Base-by-base conservation (phyloP, 2,888 invertebrate species). In the Neuroscelio doddi region DNA sequence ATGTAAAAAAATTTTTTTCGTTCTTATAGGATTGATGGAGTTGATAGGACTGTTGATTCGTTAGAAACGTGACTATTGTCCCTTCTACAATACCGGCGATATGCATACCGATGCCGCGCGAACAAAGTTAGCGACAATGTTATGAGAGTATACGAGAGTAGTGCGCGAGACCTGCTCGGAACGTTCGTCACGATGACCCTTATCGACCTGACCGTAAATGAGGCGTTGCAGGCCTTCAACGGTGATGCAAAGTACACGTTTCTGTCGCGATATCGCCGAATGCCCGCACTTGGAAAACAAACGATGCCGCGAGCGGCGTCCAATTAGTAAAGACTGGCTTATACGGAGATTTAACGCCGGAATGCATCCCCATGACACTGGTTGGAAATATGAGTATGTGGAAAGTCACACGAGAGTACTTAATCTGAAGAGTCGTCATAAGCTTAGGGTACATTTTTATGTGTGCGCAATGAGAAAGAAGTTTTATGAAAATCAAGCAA, bases 241-340 rank as follows among this genome's bases (percentile, higher is more conserved):
- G 34, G 34, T 34, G 34, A 34, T 14, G 34, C 34, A 34, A 34
- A 34, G 34, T 34, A 34, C 34, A 34, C 34, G 34, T 14, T 34
- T 14, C 3, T 14, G 34, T n/a, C 14, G 34, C 34, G 34, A 34
- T 34, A 34, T 34, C 21, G 21, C 5, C 21, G 5, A 21, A 21
- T 21, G 21, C 21, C 21, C 21, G 21, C 5, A 5, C 21, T 21
- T 5, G 21, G 21, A 5, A 21, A 21, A 21, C 21, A 5, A 3
- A 21, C 21, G 21, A 3, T 21, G 21, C 21, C 21, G 21, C 21
- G 2, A 21, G 21, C 5, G 21, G 21, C 21, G 21, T 2, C 21
- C 21, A 21, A 21, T 21, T 21, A 21, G 21, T 5, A 21, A 21
- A 21, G 21, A n/a, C 21, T 21, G 21, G 3, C 21, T 21, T 5